Percentiles rank a stretch among this genome's conserved stretches.
phyloP scores from a whole-genome alignment of 1,140 invertebrate species.

The Potamilus streckersoni region DNA sequence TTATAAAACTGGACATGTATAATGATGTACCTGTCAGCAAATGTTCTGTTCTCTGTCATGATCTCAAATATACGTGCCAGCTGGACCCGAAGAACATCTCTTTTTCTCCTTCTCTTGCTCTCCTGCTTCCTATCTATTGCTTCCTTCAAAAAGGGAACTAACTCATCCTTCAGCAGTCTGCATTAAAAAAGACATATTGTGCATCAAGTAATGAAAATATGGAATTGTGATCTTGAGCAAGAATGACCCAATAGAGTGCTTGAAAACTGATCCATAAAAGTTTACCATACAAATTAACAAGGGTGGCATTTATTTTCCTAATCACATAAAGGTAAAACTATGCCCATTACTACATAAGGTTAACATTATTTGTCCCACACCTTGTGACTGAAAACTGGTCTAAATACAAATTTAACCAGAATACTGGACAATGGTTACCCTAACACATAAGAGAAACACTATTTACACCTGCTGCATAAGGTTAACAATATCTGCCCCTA shows the following conservation, averaged over 20 bases:
- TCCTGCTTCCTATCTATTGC: conserved; percentile 98
- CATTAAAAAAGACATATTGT: conserved; percentile 26
- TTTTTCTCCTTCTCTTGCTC: conserved; percentile 84
- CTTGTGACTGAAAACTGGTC: too few relatives aligned
- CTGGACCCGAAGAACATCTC: conserved; percentile 92
- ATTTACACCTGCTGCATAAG: too few relatives aligned
- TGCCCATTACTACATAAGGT: conserved; percentile 74
- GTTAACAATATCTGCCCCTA: too few relatives aligned
- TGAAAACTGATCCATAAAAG: too few relatives aligned
- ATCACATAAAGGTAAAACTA: conserved; percentile 83
- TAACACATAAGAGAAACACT: too few relatives aligned
- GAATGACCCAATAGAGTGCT: not conserved
- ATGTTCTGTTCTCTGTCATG: conserved; percentile 92
- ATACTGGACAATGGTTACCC: too few relatives aligned
- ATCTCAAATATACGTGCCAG: conserved; percentile 91
- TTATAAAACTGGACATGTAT: too few relatives aligned
- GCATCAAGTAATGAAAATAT: not conserved
- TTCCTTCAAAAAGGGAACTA: conserved; percentile 90
- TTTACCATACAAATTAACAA: not conserved
- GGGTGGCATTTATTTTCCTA: conserved; percentile 75
- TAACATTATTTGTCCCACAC: conserved; percentile 88
- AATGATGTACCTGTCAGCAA: conserved; percentile 81
- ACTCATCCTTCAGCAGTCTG: conserved; percentile 96
- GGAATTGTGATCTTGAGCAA: not conserved
- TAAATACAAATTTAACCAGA: too few relatives aligned